phyloP scores from a whole-genome alignment of 2,797 vertebrate species.

The Xenops minutus region DNA sequence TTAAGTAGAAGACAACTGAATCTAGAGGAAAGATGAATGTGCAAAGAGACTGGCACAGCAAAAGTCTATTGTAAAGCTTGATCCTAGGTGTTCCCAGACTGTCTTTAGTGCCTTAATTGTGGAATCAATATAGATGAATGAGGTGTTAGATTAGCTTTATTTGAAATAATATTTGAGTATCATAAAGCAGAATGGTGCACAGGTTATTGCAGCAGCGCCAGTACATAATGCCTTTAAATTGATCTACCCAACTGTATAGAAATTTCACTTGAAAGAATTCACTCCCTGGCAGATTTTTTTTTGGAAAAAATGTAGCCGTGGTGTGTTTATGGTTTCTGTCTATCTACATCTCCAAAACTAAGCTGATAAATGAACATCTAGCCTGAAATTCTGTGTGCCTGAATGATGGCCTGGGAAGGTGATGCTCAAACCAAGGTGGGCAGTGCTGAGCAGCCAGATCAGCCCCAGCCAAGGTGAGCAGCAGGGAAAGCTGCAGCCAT shows the following conservation, averaged over 20 bases:
- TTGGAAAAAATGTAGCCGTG: neutral
- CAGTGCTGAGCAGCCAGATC: neutral
- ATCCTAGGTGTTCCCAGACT: neutral
- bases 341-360: neutral
- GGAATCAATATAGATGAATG: neutral
- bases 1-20: neutral
- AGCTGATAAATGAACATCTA: neutral
- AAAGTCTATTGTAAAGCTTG: neutral
- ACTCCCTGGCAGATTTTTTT: neutral
- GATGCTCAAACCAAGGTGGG: neutral
- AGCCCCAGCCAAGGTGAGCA: neutral
- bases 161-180: neutral
- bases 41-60: accelerated
- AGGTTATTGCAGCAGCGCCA: neutral
- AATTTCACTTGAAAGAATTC: neutral
- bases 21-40: neutral
- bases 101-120: neutral
- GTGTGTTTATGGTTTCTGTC: neutral
- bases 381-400: neutral
- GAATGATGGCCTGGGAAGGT: neutral
- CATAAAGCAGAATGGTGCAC: neutral
- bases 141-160: neutral
- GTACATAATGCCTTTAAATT: neutral
- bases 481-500: neutral
- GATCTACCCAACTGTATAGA: neutral